phyloP scores from a whole-genome alignment of 2,113 vertebrate genomes.

The Phaethornis superciliosus region DNA sequence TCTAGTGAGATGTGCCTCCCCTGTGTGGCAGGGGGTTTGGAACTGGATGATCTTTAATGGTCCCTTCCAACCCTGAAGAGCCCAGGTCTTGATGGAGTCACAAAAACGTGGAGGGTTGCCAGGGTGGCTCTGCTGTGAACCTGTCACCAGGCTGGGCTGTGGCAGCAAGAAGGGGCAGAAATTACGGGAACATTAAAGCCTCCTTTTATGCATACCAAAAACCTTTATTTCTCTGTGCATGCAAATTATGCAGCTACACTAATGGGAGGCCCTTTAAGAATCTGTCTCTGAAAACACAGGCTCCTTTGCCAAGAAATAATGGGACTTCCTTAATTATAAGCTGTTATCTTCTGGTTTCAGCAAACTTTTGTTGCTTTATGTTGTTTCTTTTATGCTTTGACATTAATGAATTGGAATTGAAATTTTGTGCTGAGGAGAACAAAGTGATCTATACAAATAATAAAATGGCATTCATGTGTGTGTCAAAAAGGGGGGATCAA shows the following conservation, averaged over 20 bases:
- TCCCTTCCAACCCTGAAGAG: neutral
- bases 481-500: conserved; percentile 12
- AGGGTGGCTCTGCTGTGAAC: neutral
- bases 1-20: no score
- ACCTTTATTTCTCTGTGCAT: conserved; percentile 18
- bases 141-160: neutral
- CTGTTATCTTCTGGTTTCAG: conserved; percentile 53
- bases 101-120: neutral
- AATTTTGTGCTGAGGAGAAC: conserved; percentile 35
- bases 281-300: conserved; percentile 27
- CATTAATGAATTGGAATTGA: conserved; percentile 58
- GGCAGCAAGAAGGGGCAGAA: neutral
- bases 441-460: conserved; percentile 51
- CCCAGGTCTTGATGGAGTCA: neutral
- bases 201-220: conserved; percentile 14
- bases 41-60: no score
- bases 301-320: conserved; percentile 52
- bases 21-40: no score
- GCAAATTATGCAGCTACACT: conserved; percentile 33
- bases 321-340: conserved; percentile 57
- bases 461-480: conserved; percentile 1
- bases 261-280: conserved; percentile 51
- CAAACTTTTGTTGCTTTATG: conserved; percentile 34
- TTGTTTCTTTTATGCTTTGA: conserved; percentile 54
- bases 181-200: neutral